Evolutionary conservation across 2,797 vertebrate species (phyloP).

Genomic region (Otolemur crassicaudatus): DNA sequence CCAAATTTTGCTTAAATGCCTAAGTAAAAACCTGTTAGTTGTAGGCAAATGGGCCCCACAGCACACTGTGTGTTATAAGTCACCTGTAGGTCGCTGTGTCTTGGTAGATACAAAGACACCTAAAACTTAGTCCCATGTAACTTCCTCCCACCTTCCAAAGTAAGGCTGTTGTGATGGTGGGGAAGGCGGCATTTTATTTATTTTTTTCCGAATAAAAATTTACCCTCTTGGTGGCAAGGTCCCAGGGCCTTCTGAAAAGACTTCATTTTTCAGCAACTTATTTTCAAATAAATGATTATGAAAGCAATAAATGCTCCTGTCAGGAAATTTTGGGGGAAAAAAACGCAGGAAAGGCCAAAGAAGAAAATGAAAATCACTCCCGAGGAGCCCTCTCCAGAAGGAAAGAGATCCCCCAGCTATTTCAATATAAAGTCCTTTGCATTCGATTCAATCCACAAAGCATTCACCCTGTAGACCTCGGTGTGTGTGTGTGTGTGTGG

Average conservation of each 20-base stretch:
- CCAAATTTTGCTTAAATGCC: neutral
- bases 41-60: neutral
- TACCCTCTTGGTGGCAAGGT: slow-evolving; percentile 29
- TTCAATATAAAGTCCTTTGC: slow-evolving; percentile 65
- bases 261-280: slow-evolving; percentile 49
- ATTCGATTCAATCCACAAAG: slow-evolving; percentile 53
- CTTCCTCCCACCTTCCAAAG: neutral
- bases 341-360: slow-evolving; percentile 16
- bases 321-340: slow-evolving; percentile 12
- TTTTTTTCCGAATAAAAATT: slow-evolving; percentile 56
- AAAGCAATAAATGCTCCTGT: slow-evolving; percentile 60
- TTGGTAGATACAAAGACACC: neutral
- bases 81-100: neutral
- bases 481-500: no score
- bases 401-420: slow-evolving; percentile 28
- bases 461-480: neutral
- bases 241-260: neutral
- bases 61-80: neutral
- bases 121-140: neutral
- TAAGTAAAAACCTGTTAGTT: neutral
- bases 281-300: slow-evolving; percentile 68
- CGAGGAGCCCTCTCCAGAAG: slow-evolving; percentile 28
- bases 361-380: slow-evolving; percentile 63
- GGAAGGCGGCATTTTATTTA: neutral
- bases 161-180: neutral